Evolutionary conservation across 2,797 vertebrate species (phyloP).

Genomic region (Emydoidea blandingii): DNA sequence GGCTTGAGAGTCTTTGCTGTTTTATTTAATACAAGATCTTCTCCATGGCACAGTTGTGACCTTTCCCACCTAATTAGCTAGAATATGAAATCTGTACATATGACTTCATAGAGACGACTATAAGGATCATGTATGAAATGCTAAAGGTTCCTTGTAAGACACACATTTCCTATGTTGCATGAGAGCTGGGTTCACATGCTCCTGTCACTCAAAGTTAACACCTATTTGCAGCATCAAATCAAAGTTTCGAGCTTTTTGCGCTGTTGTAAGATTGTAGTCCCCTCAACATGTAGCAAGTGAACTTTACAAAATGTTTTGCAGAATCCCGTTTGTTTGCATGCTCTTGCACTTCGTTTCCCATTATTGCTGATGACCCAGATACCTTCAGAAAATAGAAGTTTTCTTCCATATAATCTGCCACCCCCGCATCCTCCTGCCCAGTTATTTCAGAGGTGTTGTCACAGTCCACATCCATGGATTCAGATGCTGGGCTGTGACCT

Average conservation of each 20-base stretch:
- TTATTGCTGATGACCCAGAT: constrained; percentile 52
- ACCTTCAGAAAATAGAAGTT: constrained; percentile 35
- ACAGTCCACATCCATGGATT: constrained; percentile 43
- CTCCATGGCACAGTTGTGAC: constrained; percentile 40
- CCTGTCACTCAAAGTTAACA: constrained; percentile 43
- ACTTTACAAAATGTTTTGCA: constrained; percentile 43
- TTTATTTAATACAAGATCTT: constrained; percentile 33
- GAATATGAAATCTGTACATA: constrained; percentile 48
- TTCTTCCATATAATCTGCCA: constrained; percentile 59
- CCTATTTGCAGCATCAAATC: constrained; percentile 67
- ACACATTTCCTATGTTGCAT: background rate
- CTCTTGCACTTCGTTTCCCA: constrained; percentile 56
- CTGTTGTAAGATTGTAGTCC: constrained; percentile 37
- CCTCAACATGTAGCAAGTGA: constrained; percentile 40
- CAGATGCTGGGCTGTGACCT: constrained; percentile 55
- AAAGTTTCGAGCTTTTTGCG: constrained; percentile 65
- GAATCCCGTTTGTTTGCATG: constrained; percentile 47
- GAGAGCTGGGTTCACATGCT: constrained; percentile 31
- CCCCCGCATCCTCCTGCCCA: constrained; percentile 55
- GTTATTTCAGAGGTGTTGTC: constrained; percentile 57
- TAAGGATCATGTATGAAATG: constrained; percentile 23
- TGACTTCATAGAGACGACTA: constrained; percentile 48
- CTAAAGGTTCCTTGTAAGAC: constrained; percentile 23
- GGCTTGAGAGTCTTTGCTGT: constrained; percentile 15
- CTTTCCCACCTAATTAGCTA: constrained; percentile 78